A percentile compares a stretch with the other conserved stretches of the same genome.
Evolutionary conservation across 1,140 invertebrate genomes (phyloP).

Genomic region (Papilio dardanus): DNA sequence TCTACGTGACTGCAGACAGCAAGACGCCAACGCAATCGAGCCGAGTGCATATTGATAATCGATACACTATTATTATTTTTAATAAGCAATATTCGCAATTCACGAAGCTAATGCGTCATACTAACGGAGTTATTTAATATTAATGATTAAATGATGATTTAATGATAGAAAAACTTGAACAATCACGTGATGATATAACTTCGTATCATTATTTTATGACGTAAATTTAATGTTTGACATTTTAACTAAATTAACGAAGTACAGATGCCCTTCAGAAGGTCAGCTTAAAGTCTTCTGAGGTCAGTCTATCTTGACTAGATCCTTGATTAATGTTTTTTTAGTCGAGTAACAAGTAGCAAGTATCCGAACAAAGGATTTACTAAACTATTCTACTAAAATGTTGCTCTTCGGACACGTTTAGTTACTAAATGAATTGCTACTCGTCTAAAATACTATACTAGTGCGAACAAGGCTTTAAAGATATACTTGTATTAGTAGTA

Average conservation of each 20-base stretch:
- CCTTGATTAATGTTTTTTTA: too few species aligned
- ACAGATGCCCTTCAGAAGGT: too few species aligned
- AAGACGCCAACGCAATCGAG: conserved; percentile 53
- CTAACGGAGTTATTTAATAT: not conserved
- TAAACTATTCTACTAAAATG: too few species aligned
- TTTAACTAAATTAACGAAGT: not conserved
- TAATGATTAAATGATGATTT: not conserved
- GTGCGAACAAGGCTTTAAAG: too few species aligned
- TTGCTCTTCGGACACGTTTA: too few species aligned
- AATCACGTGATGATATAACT: not conserved
- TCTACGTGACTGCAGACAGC: conserved; percentile 60
- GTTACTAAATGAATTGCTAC: too few species aligned
- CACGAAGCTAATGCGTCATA: not conserved
- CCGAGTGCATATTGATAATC: conserved; percentile 42
- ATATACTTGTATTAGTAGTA: too few species aligned
- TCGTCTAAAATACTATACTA: too few species aligned
- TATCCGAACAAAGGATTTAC: too few species aligned
- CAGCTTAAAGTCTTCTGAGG: too few species aligned
- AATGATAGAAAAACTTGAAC: not conserved
- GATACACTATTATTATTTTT: conserved; percentile 27
- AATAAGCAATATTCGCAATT: conserved; percentile 29
- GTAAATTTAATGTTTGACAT: not conserved
- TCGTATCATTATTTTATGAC: not conserved
- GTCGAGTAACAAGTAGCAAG: too few species aligned
- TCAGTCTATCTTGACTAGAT: too few species aligned